Percentiles rank a stretch among this genome's conserved stretches.
Evolutionary conservation across 2,113 vertebrate genomes (phyloP).

Genomic region (Pelusios castaneus): DNA sequence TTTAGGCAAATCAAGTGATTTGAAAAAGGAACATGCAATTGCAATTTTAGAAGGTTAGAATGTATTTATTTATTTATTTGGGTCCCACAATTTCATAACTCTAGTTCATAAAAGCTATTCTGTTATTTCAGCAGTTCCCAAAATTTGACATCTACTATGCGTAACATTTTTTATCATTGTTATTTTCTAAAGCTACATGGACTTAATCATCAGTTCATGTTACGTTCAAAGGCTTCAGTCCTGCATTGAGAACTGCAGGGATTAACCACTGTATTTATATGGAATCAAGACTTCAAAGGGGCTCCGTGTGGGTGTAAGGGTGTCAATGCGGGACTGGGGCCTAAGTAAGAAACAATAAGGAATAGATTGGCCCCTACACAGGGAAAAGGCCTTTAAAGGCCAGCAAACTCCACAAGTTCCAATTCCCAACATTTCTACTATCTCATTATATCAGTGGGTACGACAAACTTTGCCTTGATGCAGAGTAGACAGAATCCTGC

Average conservation of each 20-base stretch:
- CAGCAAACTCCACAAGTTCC: background rate
- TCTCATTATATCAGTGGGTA: fast-evolving
- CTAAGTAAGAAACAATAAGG: background rate
- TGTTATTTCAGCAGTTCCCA: slow-evolving; percentile 35
- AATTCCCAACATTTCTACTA: background rate
- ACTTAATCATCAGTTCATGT: slow-evolving; percentile 57
- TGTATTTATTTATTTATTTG: slow-evolving; percentile 23
- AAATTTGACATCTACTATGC: background rate
- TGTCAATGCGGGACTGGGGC: background rate
- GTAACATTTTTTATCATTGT: slow-evolving; percentile 39
- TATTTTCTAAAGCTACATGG: slow-evolving; percentile 46
- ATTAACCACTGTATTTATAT: background rate
- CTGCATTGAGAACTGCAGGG: background rate
- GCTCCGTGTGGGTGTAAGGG: background rate
- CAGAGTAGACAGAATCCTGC: background rate
- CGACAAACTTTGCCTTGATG: background rate
- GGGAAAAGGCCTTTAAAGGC: background rate
- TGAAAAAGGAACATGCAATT: background rate
- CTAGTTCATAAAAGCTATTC: slow-evolving; percentile 22
- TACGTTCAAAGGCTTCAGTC: slow-evolving; percentile 15
- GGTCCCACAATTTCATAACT: background rate
- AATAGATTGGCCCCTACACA: background rate
- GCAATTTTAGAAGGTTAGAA: too few species aligned
- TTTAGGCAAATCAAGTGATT: background rate
- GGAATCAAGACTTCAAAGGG: background rate